Conservation (phyloP, 2,113 vertebrate genomes). For the Ginglymostoma cirratum region DNA sequence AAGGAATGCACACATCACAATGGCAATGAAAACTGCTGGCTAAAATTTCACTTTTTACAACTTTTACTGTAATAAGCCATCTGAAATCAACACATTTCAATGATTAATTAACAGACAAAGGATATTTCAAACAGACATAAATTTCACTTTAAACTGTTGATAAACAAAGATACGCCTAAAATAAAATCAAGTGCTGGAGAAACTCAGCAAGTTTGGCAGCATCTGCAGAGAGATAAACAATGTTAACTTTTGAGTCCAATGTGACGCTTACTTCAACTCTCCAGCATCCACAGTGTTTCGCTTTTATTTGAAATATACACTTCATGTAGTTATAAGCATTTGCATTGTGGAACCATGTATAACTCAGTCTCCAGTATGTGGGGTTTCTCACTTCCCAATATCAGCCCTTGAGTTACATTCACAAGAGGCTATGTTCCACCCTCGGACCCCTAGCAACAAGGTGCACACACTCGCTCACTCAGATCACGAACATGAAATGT, state of each 20-base stretch:
- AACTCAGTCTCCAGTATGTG: neutral
- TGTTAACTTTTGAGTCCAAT: too few species aligned
- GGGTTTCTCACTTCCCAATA: too few species aligned
- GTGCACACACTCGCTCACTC: neutral
- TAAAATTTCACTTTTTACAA: neutral
- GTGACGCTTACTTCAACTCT: too few species aligned
- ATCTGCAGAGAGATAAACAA: too few species aligned
- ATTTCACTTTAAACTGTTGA: neutral
- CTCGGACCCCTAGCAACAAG: neutral
- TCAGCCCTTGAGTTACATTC: neutral
- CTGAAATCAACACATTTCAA: neutral
- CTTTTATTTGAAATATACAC: neutral
- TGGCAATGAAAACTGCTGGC: neutral
- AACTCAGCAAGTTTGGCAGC: too few species aligned
- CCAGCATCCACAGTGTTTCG: too few species aligned
- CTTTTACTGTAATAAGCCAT: neutral
- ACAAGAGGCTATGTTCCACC: neutral
- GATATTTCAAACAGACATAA: neutral
- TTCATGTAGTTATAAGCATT: neutral
- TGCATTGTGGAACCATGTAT: neutral
- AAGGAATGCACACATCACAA: neutral
- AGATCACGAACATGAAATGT: neutral
- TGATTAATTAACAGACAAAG: neutral
- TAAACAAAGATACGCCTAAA: neutral
- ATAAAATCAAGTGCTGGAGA: too few species aligned